phyloP scores from a whole-genome alignment of 2,888 invertebrate genomes.

The Argyresthia goedartella region DNA sequence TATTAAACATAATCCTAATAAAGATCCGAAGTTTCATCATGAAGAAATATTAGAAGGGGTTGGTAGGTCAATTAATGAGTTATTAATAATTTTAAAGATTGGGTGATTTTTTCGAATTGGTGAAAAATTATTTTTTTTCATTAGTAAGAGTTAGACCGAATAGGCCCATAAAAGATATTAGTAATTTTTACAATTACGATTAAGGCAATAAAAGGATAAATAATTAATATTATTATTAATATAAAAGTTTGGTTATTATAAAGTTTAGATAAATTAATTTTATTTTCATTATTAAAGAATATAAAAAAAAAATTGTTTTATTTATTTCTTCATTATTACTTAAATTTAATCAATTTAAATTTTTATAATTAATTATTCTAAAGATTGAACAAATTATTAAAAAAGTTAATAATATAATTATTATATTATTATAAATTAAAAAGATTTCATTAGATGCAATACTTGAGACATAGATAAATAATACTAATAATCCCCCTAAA shows the following conservation, averaged over 20 bases:
- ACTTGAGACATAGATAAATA: slow-evolving; percentile 76
- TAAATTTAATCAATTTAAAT: slow-evolving; percentile 38
- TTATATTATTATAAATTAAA: slow-evolving; percentile 33
- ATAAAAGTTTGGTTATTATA: slow-evolving; percentile 63
- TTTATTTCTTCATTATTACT: slow-evolving; percentile 31
- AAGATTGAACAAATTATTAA: slow-evolving; percentile 21
- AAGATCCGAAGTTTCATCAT: slow-evolving; percentile 79
- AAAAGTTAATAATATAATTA: slow-evolving; percentile 22
- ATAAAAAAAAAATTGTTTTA: slow-evolving; percentile 18
- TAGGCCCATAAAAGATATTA: slow-evolving; percentile 62
- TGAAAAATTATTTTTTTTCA: slow-evolving; percentile 45
- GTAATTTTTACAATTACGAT: slow-evolving; percentile 72
- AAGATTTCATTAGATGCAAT: slow-evolving; percentile 74
- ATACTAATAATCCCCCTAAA: slow-evolving; percentile 73
- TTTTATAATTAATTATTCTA: slow-evolving; percentile 23
- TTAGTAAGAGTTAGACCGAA: slow-evolving; percentile 52
- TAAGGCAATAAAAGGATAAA: slow-evolving; percentile 72
- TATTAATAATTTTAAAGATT: slow-evolving; percentile 70
- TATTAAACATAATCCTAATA: slow-evolving; percentile 73
- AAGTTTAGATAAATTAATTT: slow-evolving; percentile 61
- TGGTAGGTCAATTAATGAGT: slow-evolving; percentile 71
- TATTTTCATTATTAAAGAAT: slow-evolving; percentile 44
- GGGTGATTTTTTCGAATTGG: slow-evolving; percentile 54
- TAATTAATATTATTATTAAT: slow-evolving; percentile 64
- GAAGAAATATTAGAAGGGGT: slow-evolving; percentile 72